Evolutionary conservation across 2,888 invertebrate genomes (phyloP).

Genomic region (Parnassius mnemosyne): DNA sequence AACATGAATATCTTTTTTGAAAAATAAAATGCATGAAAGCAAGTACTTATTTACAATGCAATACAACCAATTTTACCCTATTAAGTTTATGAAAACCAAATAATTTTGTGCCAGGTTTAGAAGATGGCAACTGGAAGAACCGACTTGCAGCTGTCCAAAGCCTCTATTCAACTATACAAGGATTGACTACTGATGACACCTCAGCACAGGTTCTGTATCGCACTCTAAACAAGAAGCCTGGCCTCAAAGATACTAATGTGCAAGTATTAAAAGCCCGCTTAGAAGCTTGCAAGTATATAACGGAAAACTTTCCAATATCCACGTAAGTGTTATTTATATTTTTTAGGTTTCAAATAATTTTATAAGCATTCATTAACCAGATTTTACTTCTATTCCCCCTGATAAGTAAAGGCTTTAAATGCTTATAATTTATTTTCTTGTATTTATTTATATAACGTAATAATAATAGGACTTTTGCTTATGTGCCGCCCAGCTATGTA

Average conservation of each 20-base stretch:
- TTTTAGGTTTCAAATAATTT: not conserved
- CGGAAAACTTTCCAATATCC: constrained; percentile 87
- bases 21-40: too few relatives aligned
- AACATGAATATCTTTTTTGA: too few relatives aligned
- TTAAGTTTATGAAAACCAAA: not conserved
- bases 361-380: not conserved
- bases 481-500: too few relatives aligned
- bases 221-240: constrained; percentile 90
- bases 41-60: too few relatives aligned
- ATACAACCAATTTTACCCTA: not conserved
- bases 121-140: constrained; percentile 92
- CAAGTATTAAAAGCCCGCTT: constrained; percentile 92
- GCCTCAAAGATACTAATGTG: constrained; percentile 93
- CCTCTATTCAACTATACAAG: constrained; percentile 82
- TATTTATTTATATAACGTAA: too few relatives aligned
- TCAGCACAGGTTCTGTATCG: constrained; percentile 88
- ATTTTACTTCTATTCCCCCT: too few relatives aligned
- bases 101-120: constrained; percentile 74
- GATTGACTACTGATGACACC: constrained; percentile 82
- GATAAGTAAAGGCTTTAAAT: too few relatives aligned
- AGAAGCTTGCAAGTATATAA: constrained; percentile 88
- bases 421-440: too few relatives aligned
- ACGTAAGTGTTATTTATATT: constrained; percentile 65
- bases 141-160: constrained; percentile 88
- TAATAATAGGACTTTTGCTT: too few relatives aligned